Percentiles rank a stretch among this genome's conserved stretches.
Evolutionary conservation across 2,797 vertebrate species (phyloP).

Genomic region (Orientallactaga sibirica): DNA sequence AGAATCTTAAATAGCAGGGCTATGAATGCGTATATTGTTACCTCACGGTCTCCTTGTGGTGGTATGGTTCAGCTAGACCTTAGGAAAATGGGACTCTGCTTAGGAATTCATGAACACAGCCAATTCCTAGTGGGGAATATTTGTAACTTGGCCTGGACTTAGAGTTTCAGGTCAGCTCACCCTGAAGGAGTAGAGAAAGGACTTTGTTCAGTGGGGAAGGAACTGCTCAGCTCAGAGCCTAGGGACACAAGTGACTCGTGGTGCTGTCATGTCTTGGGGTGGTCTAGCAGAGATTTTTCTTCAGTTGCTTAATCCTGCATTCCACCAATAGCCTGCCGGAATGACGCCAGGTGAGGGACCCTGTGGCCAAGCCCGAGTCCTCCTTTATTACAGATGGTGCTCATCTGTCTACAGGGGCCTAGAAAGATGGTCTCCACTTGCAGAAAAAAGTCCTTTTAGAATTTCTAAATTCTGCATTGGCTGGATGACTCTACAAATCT

Average conservation of each 20-base stretch:
- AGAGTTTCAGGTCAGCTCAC: slow-evolving; percentile 44
- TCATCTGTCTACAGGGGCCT: background rate
- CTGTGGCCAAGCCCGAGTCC: background rate
- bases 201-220: slow-evolving; percentile 50
- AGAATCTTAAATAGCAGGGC: slow-evolving; percentile 79
- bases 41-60: background rate
- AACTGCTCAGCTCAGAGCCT: background rate
- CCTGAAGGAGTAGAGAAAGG: slow-evolving; percentile 40
- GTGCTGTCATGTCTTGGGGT: background rate
- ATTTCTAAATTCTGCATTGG: slow-evolving; percentile 43
- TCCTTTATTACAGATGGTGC: background rate
- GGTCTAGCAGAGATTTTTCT: background rate
- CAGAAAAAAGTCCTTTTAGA: background rate
- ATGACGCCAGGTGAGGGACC: background rate
- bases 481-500: slow-evolving; percentile 49
- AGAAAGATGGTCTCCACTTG: background rate
- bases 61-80: slow-evolving; percentile 54
- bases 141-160: slow-evolving; percentile 63
- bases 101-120: slow-evolving; percentile 71
- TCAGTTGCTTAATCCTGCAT: background rate
- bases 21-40: slow-evolving; percentile 81
- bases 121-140: slow-evolving; percentile 58
- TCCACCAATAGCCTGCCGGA: background rate
- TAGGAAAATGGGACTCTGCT: slow-evolving; percentile 62
- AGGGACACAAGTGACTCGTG: background rate